Evolutionary conservation across 23 tunicate species (phyloP), one percentile per base, ranked within the genome.

Genomic region (Corella eumyota): DNA sequence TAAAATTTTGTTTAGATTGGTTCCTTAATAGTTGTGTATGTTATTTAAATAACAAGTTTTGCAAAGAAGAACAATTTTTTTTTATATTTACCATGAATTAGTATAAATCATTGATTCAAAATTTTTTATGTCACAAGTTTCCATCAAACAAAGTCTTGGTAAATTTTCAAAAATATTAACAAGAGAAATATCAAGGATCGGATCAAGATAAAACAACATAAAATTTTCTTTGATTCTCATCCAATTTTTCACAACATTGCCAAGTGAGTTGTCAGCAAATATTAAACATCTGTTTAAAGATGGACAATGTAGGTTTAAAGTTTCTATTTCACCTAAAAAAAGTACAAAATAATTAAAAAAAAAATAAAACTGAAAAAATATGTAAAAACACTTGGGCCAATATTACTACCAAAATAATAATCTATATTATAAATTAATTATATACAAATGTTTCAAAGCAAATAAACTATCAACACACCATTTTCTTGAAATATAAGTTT

Each of bases 241-340:
- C 96, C 96, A 88, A 61, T 88, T 88, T 27, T 73, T 88, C 17
- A 27, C 49, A 4, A 79, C 81, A 67, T 88, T 88, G 57, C 96
- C 96, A 6, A 72, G 37, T 0, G 96, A 67, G 48, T 48, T 62
- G 59, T 88, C 77, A 46, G 90, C 88, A 23, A 75, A 79, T 21
- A 31, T 25, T 6, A 88, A 34, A 67, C 96, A 78, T 13, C 68
- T 25, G n/a, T 46, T 23, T 1, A 88, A 56, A 0, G 64, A 46
- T 13, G 86, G 76, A 38, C 55, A 53, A 19, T 7, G 24, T 15
- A 9, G 7, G 25, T 6, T 53, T 53, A 53, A 53, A 40, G 48
- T 40, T 40, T 40, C 13, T 40, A 40, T 40, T 11, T 11, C 48
- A 40, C 11, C 15, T 40, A 9, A 40, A 9, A 11, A 11, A 40